Percentiles rank a stretch among this genome's conserved stretches.
These are phyloP conservation scores for Hofmannophila pseudospretella DNA, from an alignment of 2,888 invertebrate genomes.

Conservation along the genomic window DNA sequence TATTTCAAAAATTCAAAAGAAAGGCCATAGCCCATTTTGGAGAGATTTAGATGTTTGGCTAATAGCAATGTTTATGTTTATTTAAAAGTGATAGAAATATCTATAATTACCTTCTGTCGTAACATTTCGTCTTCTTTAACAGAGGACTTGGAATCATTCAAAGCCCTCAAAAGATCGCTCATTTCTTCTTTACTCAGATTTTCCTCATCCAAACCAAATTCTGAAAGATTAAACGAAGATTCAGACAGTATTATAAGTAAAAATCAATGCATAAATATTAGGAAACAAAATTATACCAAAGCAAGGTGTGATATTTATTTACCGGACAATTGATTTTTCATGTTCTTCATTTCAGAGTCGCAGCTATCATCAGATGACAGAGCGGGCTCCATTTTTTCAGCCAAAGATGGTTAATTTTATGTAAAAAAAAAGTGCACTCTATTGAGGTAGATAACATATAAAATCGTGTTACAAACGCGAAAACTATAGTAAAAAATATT, in stretches of 20 bases:
- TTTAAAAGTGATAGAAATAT: too few relatives aligned
- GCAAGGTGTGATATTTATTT: slow-evolving; percentile 6
- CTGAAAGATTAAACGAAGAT: slow-evolving; percentile 29
- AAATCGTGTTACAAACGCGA: too few relatives aligned
- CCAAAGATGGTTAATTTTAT: too few relatives aligned
- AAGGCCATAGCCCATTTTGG: slow-evolving; percentile 6
- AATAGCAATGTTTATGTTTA: too few relatives aligned
- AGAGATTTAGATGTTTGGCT: too few relatives aligned
- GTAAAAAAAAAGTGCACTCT: neutral
- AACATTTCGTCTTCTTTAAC: slow-evolving; percentile 49
- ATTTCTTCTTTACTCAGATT: slow-evolving; percentile 68
- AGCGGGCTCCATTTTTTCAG: slow-evolving; percentile 33
- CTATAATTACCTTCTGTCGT: slow-evolving; percentile 32
- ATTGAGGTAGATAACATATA: too few relatives aligned
- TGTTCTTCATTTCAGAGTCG: slow-evolving; percentile 57
- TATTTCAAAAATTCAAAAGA: neutral
- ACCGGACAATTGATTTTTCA: slow-evolving; percentile 63
- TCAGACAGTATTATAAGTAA: too few relatives aligned
- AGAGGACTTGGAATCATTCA: slow-evolving; percentile 61
- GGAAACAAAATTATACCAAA: neutral
- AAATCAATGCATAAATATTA: too few relatives aligned
- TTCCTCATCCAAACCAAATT: slow-evolving; percentile 66
- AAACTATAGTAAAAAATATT: too few relatives aligned
- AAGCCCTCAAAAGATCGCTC: slow-evolving; percentile 60
- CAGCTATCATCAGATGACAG: slow-evolving; percentile 62